A percentile compares a stretch with the other conserved stretches of the same genome.
phyloP scores from a whole-genome alignment of 2,113 vertebrate genomes.

The Myrmecophaga tridactyla region DNA sequence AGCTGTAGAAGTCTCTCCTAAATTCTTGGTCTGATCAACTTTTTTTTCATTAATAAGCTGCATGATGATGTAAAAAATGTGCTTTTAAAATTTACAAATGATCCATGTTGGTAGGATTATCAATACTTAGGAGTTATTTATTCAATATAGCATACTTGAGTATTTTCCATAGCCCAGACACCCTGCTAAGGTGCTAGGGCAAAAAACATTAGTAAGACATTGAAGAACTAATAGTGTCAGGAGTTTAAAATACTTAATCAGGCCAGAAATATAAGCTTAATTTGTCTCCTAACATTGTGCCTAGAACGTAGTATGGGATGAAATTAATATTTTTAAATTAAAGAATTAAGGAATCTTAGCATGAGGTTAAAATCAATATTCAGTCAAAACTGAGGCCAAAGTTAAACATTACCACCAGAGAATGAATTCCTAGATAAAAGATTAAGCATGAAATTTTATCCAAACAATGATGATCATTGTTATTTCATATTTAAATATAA shows the following conservation, averaged over 20 bases:
- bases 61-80: background rate
- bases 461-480: background rate
- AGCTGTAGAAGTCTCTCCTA: background rate
- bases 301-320: background rate
- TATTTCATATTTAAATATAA: conserved; percentile 25
- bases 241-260: background rate
- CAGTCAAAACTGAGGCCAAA: background rate
- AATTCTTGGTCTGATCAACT: background rate
- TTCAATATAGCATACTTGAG: background rate
- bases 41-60: background rate
- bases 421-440: background rate
- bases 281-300: background rate
- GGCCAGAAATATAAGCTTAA: background rate
- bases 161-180: background rate
- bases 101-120: background rate
- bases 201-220: background rate
- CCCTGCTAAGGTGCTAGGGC: background rate
- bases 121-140: background rate
- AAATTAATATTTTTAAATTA: conserved; percentile 48
- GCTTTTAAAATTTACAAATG: background rate
- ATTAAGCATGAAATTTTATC: background rate
- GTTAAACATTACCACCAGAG: background rate
- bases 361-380: background rate
- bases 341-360: background rate
- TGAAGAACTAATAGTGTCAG: background rate